A percentile compares a stretch with the other conserved stretches of the same genome.
Conservation (phyloP, 92 coral and sea anemone genomes). For the Anthopleura xanthogrammica region DNA sequence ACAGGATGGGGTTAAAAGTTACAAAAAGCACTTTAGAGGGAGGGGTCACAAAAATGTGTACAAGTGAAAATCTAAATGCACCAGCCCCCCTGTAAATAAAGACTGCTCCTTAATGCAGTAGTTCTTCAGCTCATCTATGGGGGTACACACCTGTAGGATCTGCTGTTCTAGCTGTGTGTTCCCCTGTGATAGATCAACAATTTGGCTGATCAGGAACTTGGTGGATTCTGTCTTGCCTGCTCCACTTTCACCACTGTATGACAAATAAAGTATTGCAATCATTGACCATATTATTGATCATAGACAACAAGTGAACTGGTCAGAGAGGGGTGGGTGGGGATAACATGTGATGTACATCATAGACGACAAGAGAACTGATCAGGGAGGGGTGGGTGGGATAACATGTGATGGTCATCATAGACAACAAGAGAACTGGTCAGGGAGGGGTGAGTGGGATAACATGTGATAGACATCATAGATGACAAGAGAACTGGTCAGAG, state of each 20-base stretch:
- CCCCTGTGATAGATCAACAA: slow-evolving; percentile 75
- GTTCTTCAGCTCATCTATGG: too few species aligned
- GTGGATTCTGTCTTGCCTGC: slow-evolving; percentile 89
- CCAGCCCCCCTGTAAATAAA: too few species aligned
- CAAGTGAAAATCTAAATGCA: too few species aligned
- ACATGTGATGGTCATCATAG: too few species aligned
- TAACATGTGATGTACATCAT: too few species aligned
- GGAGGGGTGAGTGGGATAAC: background rate
- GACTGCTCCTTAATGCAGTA: too few species aligned
- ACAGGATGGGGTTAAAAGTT: too few species aligned
- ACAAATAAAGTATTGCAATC: background rate
- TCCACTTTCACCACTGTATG: slow-evolving; percentile 82
- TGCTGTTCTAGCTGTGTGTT: slow-evolving; percentile 83
- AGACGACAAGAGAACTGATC: background rate
- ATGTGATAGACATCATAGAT: too few species aligned
- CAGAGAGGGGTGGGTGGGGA: background rate
- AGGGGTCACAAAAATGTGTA: too few species aligned
- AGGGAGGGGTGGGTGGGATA: background rate
- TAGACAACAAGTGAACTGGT: background rate
- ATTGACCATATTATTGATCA: too few species aligned
- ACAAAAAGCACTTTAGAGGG: too few species aligned
- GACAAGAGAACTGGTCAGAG: too few species aligned
- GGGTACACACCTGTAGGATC: slow-evolving; percentile 64
- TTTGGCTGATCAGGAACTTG: slow-evolving; percentile 74
- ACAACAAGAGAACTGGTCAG: background rate